Base-by-base conservation (phyloP, 2,888 invertebrate genomes). In the Escarpia spicata region DNA sequence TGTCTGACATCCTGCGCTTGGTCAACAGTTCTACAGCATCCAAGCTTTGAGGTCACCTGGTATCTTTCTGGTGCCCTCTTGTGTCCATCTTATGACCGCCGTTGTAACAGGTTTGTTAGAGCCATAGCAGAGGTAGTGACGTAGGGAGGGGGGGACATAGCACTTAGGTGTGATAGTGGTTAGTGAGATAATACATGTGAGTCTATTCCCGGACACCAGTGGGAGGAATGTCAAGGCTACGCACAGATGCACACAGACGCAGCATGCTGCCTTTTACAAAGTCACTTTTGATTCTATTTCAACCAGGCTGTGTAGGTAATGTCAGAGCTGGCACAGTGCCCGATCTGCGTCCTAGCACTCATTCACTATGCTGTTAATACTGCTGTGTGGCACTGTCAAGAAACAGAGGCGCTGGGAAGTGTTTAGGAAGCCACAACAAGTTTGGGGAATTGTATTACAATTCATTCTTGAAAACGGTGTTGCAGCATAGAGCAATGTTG, bases 161-260 rank as follows among this genome's bases (percentile, higher is more conserved):
- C 75, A 75, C 75, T 75, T 75, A 75, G 75, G 75, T 75, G 19
- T 75, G 75, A 75, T n/a, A 75, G 75, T 52, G 75, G 75, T 75
- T 75, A 75, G 75, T 26, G 26, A 75, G 75, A 75, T 75, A 75
- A 75, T 75, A 37, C 19, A 75, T 6, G 37, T 75, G 75, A 26
- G 75, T 75, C 75, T 75, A 75, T 75, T 75, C 75, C 19, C 19
- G n/a, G 75, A 26, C 75, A 26, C 6, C 6, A 4, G 75, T 75
- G 75, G 75, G 75, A 75, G 75, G 26, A 12, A 75, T 75, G n/a
- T 75, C 75, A 75, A 75, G 75, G 75, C 75, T 75, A 75, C 19
- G 75, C 75, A 75, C 75, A 75, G 75, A 75, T 26, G 75, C 75
- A 75, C 60, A 60, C 75, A 75, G 19, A n/a, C 75, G n/a, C 75